Conservation (phyloP, 1,140 invertebrate species). For the Pogonognathellus flavescens region DNA sequence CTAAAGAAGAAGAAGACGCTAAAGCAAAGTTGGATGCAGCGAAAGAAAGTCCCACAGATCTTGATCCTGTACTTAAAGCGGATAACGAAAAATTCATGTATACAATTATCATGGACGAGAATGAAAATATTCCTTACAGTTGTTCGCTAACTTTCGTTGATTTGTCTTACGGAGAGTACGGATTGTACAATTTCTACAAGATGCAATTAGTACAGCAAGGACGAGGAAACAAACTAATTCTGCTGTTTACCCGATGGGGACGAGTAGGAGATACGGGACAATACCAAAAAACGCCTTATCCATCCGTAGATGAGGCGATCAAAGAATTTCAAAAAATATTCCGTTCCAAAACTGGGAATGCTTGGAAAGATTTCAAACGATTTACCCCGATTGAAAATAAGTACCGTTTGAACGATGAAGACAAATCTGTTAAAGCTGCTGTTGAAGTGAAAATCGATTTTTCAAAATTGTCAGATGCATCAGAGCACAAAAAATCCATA, state of each 20-base stretch:
- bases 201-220: conserved; percentile 71
- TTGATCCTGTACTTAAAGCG: background rate
- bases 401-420: conserved; percentile 71
- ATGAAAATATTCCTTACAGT: conserved; percentile 70
- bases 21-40: background rate
- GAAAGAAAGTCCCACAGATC: background rate
- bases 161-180: conserved; percentile 70
- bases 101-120: conserved; percentile 68
- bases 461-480: conserved; percentile 12
- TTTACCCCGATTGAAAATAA: conserved; percentile 70
- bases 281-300: conserved; percentile 73
- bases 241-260: conserved; percentile 75
- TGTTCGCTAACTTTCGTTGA: conserved; percentile 73
- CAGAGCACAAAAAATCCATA: background rate
- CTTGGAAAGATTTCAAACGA: conserved; percentile 71
- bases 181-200: conserved; percentile 75
- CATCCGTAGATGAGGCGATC: conserved; percentile 70
- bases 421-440: conserved; percentile 60
- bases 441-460: conserved; percentile 70
- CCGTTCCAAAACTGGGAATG: conserved; percentile 73
- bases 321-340: conserved; percentile 74
- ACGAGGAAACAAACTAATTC: conserved; percentile 71
- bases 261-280: conserved; percentile 72
- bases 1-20: no score
- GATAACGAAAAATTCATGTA: background rate